These are phyloP conservation scores for Antedon mediterranea DNA, from an alignment of 53 echinoderm and acorn worm genomes.

Conservation along the genomic window DNA sequence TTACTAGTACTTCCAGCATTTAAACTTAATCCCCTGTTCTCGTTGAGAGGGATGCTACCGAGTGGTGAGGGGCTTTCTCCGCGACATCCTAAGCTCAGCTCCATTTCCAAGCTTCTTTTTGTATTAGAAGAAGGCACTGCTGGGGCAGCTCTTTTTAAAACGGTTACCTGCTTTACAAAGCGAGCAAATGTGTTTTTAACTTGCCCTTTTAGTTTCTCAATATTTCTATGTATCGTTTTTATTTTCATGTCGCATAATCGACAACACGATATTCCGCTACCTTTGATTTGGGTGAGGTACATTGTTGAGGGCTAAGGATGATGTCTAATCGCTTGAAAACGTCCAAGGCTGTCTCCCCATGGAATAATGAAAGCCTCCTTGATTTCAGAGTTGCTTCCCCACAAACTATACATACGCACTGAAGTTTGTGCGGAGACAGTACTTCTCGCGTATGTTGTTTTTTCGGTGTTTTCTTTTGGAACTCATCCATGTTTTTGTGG, in stretches of 20 bases:
- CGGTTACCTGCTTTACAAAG: background rate
- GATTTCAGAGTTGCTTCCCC: too few relatives aligned
- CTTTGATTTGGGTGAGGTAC: background rate
- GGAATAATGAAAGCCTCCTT: too few relatives aligned
- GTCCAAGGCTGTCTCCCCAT: too few relatives aligned
- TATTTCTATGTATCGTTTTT: background rate
- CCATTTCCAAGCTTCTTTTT: background rate
- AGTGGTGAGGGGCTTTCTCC: too few relatives aligned
- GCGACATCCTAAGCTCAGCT: background rate
- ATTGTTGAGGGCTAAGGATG: background rate
- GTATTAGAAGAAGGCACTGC: background rate
- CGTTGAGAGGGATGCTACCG: too few relatives aligned
- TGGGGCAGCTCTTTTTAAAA: background rate
- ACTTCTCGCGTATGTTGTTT: too few relatives aligned
- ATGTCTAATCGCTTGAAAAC: too few relatives aligned
- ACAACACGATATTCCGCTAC: background rate
- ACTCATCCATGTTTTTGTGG: background rate
- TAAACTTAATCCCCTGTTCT: background rate
- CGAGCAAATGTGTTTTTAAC: background rate
- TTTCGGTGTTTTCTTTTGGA: too few relatives aligned
- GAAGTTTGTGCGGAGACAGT: too few relatives aligned
- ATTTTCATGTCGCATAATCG: background rate
- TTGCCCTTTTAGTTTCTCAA: background rate
- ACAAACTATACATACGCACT: too few relatives aligned
- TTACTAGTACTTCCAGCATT: too few relatives aligned